phyloP scores from a whole-genome alignment of 2,888 invertebrate genomes.

The Nymphalis polychloros region DNA sequence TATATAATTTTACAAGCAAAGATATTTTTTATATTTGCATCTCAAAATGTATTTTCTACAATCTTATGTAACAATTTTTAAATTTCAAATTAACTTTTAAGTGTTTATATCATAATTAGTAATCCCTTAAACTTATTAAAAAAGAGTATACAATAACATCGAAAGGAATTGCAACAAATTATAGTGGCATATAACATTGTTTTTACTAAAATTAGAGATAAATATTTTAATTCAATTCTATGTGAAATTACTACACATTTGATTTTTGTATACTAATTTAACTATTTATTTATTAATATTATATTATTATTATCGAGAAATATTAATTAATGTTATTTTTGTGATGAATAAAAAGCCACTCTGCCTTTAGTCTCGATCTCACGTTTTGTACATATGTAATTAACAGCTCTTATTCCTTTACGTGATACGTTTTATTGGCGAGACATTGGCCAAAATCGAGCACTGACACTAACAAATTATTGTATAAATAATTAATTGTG shows the following conservation, averaged over 20 bases:
- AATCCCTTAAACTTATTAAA: too few species aligned
- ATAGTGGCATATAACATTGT: too few species aligned
- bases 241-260: background rate
- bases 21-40: slow-evolving; percentile 12
- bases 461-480: slow-evolving; percentile 37
- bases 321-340: slow-evolving; percentile 36
- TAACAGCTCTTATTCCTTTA: slow-evolving; percentile 61
- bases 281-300: background rate
- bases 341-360: slow-evolving; percentile 64
- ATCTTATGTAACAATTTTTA: too few species aligned
- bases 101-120: too few species aligned
- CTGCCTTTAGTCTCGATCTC: slow-evolving; percentile 69
- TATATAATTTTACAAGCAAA: slow-evolving; percentile 6
- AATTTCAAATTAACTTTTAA: too few species aligned
- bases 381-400: slow-evolving; percentile 78
- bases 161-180: too few species aligned
- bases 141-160: too few species aligned
- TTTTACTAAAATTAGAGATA: too few species aligned
- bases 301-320: background rate
- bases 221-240: background rate
- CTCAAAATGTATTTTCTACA: too few species aligned
- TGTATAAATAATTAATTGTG: slow-evolving; percentile 27
- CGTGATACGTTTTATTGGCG: slow-evolving; percentile 43
- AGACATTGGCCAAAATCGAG: slow-evolving; percentile 30
- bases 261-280: background rate